phyloP scores from a whole-genome alignment of 2,797 vertebrate genomes.

The Nannoperca australis region DNA sequence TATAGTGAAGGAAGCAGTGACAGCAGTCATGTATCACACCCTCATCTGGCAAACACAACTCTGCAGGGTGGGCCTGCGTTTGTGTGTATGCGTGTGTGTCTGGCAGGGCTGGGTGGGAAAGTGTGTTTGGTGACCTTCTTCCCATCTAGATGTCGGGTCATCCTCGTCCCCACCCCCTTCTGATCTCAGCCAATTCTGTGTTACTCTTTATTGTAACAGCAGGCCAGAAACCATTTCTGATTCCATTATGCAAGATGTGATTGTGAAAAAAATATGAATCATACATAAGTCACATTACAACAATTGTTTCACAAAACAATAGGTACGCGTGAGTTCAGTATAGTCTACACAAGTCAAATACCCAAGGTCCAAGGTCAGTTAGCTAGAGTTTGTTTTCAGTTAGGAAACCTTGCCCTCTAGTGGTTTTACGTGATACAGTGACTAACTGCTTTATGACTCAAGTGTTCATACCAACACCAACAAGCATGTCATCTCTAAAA shows the following conservation, averaged over 20 bases:
- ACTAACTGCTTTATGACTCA: neutral
- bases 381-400: neutral
- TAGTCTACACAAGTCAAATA: neutral
- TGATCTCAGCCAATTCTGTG: conserved; percentile 64
- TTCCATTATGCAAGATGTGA: conserved; percentile 6
- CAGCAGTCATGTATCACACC: conserved; percentile 76
- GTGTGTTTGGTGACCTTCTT: conserved; percentile 80
- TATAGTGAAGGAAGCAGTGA: conserved; percentile 72
- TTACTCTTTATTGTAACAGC: conserved; percentile 43
- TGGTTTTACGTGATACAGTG: conserved; percentile 33
- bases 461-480: neutral
- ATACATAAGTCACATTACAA: neutral
- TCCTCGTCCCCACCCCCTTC: conserved; percentile 66
- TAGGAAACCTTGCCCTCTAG: conserved; percentile 66
- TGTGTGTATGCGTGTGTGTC: conserved; percentile 39
- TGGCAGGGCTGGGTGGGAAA: conserved; percentile 71
- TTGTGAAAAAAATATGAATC: conserved; percentile 16
- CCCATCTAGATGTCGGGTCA: conserved; percentile 77
- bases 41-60: conserved; percentile 73
- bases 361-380: neutral
- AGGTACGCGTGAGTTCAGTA: neutral
- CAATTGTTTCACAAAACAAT: conserved; percentile 11
- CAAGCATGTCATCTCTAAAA: neutral
- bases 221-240: conserved; percentile 42
- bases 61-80: conserved; percentile 61